Base-by-base conservation (phyloP, 2,888 invertebrate genomes). In the Microctonus brassicae region DNA sequence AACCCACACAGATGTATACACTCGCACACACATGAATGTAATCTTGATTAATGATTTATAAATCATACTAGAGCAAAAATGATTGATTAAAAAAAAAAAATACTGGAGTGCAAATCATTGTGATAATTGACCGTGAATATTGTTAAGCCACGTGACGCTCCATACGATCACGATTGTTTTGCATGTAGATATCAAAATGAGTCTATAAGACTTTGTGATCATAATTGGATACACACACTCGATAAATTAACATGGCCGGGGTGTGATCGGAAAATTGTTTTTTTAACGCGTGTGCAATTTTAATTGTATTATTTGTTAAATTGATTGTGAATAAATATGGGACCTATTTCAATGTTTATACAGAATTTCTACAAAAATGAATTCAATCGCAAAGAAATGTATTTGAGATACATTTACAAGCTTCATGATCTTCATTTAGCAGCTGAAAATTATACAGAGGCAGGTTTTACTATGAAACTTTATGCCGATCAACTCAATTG, bases 351-450 rank as follows among this genome's bases (percentile, higher is more conserved):
- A 13, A 39, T 67, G 22, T 72, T 72, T 67, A 17, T 82, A 36
- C 89, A 95, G 95, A 97, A 97, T 84, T 98, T 98, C 87, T 98
- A 98, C 89, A 97, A 97, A 87, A 96, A 96, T 85, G 97, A 97
- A 89, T 96, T 97, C 78, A 96, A 97, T 83, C 91, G 97, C 26
- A 95, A 97, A 82, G 97, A 97, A 88, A 97, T 98, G 96, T 98
- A 98, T 88, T 89, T 97, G 63, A 93, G 95, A 67, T 98, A 98
- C 88, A 97, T 98, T 75, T 97, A 97, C 89, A 97, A 97, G 86
- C 89, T 98, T 39, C 96, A 96, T 85, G 96, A 97, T 84, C 90
- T 98, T 13, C 98, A 98, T 88, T 89, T 96, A 63, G 94, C 94
- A 17, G 95, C 96, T 0, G 96, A 96, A 83, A 98, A 98, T 88